Evolutionary conservation across 2,113 vertebrate genomes (phyloP).

Genomic region (Festucalex cinctus): DNA sequence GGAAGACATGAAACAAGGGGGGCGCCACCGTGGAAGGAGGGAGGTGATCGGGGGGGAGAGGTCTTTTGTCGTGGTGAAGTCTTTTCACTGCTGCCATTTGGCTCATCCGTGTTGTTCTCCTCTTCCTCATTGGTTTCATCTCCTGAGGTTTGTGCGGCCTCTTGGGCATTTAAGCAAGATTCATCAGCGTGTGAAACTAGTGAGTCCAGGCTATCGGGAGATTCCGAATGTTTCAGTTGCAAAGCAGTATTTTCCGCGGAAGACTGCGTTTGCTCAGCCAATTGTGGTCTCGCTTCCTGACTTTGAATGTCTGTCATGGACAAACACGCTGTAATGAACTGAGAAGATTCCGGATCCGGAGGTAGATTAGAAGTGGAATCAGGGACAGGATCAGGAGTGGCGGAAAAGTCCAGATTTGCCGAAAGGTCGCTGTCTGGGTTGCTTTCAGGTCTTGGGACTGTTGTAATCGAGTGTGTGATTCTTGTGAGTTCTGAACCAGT

Average conservation of each 20-base stretch:
- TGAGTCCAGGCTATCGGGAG: slow-evolving; percentile 16
- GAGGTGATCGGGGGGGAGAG: slow-evolving; percentile 15
- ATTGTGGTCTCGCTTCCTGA: slow-evolving; percentile 7
- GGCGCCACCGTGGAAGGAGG: slow-evolving; percentile 22
- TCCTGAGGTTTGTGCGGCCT: slow-evolving; percentile 32
- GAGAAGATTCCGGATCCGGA: slow-evolving; percentile 31
- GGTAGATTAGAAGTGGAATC: slow-evolving; percentile 28
- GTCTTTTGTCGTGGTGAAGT: slow-evolving; percentile 4
- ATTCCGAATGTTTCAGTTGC: slow-evolving; percentile 25
- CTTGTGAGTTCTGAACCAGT: slow-evolving; percentile 13
- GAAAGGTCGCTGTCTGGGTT: slow-evolving; percentile 9
- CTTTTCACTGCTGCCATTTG: slow-evolving; percentile 2
- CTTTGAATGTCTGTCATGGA: slow-evolving; percentile 16
- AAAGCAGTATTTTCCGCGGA: slow-evolving; percentile 12
- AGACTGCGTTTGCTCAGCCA: slow-evolving; percentile 26
- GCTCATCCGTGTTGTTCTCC: slow-evolving; percentile 22
- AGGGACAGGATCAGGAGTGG: slow-evolving; percentile 21
- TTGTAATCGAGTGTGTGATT: neutral
- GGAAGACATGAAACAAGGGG: slow-evolving; percentile 36
- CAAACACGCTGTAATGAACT: slow-evolving; percentile 13
- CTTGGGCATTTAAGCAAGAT: slow-evolving; percentile 13
- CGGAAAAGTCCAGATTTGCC: slow-evolving; percentile 28
- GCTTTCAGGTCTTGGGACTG: slow-evolving; percentile 15
- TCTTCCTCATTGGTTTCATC: slow-evolving; percentile 34
- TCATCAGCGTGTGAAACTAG: slow-evolving; percentile 8